A percentile compares a stretch with the other conserved stretches of the same genome.
Evolutionary conservation across 2,113 vertebrate genomes (phyloP).

Genomic region (Hemichromis elongatus): DNA sequence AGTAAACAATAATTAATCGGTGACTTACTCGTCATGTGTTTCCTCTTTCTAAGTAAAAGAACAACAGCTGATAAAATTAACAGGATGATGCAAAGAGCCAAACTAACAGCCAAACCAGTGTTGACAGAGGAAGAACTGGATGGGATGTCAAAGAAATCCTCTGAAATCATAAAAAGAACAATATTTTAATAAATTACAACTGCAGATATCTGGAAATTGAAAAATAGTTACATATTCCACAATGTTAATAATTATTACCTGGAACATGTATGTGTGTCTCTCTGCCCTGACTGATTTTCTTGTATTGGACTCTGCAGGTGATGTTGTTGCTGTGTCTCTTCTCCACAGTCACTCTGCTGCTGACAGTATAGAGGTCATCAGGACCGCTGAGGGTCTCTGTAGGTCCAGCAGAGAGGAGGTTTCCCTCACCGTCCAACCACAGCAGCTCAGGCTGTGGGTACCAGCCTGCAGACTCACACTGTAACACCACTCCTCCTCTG

Average conservation of each 20-base stretch:
- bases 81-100: not conserved
- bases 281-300: fast-evolving
- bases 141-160: fast-evolving
- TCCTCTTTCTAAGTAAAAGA: fast-evolving
- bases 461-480: too few relatives aligned
- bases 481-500: too few relatives aligned
- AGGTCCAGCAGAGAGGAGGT: not conserved
- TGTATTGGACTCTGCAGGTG: not conserved
- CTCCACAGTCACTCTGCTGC: not conserved
- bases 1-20: not conserved
- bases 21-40: not conserved
- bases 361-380: not conserved
- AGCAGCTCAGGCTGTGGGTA: too few relatives aligned
- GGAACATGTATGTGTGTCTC: not conserved
- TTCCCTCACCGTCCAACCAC: too few relatives aligned
- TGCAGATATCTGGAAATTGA: fast-evolving
- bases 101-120: not conserved
- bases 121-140: fast-evolving
- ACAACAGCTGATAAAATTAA: not conserved
- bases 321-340: not conserved
- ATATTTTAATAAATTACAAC: fast-evolving
- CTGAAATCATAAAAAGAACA: fast-evolving
- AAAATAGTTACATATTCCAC: too few relatives aligned
- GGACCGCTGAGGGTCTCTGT: not conserved
- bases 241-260: not conserved